A percentile compares a stretch with the other conserved stretches of the same genome.
Evolutionary conservation across 1,140 invertebrate genomes (phyloP).

Genomic region (Subanguina moxae): DNA sequence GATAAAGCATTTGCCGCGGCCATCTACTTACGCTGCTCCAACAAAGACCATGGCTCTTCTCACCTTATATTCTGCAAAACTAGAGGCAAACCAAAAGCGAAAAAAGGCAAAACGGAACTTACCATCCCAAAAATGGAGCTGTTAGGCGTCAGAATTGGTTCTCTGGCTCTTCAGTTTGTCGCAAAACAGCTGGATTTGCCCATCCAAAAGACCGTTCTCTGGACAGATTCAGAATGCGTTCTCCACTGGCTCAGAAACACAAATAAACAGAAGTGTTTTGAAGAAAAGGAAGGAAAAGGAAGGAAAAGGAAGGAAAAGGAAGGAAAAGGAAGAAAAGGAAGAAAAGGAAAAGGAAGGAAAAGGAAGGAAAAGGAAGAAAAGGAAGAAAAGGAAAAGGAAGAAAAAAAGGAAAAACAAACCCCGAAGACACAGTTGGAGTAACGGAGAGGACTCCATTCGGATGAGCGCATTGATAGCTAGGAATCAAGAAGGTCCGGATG

Average conservation of each 20-base stretch:
- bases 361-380: too few species aligned
- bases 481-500: too few species aligned
- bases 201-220: slow-evolving; percentile 2
- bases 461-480: too few species aligned
- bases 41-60: background rate
- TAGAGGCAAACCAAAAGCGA: background rate
- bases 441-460: too few species aligned
- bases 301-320: too few species aligned
- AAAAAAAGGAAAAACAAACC: too few species aligned
- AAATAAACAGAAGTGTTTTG: background rate
- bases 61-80: slow-evolving; percentile 23
- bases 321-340: too few species aligned
- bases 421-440: too few species aligned
- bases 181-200: background rate
- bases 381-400: too few species aligned
- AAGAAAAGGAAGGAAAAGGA: slow-evolving; percentile 3
- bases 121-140: slow-evolving; percentile 40
- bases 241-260: slow-evolving; percentile 18
- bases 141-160: slow-evolving; percentile 9
- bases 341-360: too few species aligned
- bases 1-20: slow-evolving; percentile 18
- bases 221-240: slow-evolving; percentile 29
- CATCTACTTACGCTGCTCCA: slow-evolving; percentile 17
- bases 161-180: background rate
- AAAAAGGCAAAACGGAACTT: slow-evolving; percentile 5